These are phyloP conservation scores for Pristionchus mayeri DNA, from an alignment of 2,888 invertebrate species.

Conservation along the genomic window DNA sequence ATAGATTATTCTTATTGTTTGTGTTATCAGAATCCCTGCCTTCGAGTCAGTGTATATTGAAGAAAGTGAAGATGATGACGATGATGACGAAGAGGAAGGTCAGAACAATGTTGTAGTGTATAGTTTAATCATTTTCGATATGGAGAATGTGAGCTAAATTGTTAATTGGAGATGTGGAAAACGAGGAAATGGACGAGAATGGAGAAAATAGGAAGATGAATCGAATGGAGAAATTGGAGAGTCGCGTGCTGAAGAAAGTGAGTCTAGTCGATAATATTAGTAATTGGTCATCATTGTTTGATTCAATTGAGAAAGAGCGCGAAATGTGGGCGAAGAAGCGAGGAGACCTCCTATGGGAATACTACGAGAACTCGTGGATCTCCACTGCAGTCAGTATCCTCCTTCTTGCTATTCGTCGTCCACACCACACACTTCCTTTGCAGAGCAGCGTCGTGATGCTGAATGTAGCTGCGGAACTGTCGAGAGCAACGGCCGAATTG, in stretches of 20 bases:
- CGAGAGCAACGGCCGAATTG: slow-evolving; percentile 64
- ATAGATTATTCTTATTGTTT: not conserved
- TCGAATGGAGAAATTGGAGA: slow-evolving; percentile 51
- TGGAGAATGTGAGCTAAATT: not conserved
- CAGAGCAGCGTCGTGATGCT: slow-evolving; percentile 64
- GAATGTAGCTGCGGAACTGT: slow-evolving; percentile 66
- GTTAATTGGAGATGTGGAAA: not conserved
- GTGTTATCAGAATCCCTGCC: slow-evolving; percentile 2
- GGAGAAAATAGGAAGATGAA: slow-evolving; percentile 22
- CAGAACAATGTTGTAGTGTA: too few species aligned
- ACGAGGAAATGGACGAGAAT: slow-evolving; percentile 49
- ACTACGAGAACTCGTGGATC: slow-evolving; percentile 67
- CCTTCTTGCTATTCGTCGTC: not conserved
- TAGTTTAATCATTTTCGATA: too few species aligned
- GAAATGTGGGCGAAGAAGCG: slow-evolving; percentile 64
- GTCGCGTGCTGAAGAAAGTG: slow-evolving; percentile 52
- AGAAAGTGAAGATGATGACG: slow-evolving; percentile 44
- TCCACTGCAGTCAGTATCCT: slow-evolving; percentile 56
- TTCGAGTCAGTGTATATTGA: slow-evolving; percentile 14
- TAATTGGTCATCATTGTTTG: not conserved
- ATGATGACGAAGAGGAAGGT: slow-evolving; percentile 30
- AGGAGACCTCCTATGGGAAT: slow-evolving; percentile 68
- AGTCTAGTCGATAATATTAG: too few species aligned
- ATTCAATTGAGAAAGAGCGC: slow-evolving; percentile 54
- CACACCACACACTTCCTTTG: not conserved